These are phyloP conservation scores for Nephrotoma flavescens DNA, from an alignment of 2,888 invertebrate genomes.

Conservation along the genomic window DNA sequence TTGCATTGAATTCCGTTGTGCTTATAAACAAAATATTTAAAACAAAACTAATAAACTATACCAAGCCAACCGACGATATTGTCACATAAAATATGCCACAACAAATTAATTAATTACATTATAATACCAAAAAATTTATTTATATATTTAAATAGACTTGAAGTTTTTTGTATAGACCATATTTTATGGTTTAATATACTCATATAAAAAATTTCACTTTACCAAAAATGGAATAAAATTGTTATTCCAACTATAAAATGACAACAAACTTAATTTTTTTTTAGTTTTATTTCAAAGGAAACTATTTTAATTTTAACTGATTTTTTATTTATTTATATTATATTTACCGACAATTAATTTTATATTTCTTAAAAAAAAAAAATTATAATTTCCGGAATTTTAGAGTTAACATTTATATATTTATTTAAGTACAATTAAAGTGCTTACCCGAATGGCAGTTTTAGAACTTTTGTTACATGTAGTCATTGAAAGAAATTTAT, in stretches of 20 bases:
- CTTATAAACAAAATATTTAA: not conserved
- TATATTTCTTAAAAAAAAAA: not conserved
- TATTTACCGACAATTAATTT: not conserved
- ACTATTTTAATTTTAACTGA: not conserved
- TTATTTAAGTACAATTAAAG: not conserved
- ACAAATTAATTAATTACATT: not conserved
- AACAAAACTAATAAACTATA: not conserved
- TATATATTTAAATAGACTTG: not conserved
- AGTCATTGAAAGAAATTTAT: not conserved
- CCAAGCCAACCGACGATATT: not conserved
- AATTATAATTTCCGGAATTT: not conserved
- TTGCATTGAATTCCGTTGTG: not conserved
- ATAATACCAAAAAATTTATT: not conserved
- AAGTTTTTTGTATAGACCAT: not conserved
- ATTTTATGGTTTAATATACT: not conserved
- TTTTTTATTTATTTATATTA: not conserved
- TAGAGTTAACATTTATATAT: not conserved
- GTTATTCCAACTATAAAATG: not conserved
- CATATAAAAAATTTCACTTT: not conserved
- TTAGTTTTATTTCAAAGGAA: not conserved
- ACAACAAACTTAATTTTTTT: not conserved
- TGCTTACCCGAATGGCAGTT: not conserved
- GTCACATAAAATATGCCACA: not conserved
- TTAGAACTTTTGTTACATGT: not conserved
- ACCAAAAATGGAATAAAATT: not conserved